phyloP scores from a whole-genome alignment of 1,140 invertebrate genomes.

The Drosophila sproati region DNA sequence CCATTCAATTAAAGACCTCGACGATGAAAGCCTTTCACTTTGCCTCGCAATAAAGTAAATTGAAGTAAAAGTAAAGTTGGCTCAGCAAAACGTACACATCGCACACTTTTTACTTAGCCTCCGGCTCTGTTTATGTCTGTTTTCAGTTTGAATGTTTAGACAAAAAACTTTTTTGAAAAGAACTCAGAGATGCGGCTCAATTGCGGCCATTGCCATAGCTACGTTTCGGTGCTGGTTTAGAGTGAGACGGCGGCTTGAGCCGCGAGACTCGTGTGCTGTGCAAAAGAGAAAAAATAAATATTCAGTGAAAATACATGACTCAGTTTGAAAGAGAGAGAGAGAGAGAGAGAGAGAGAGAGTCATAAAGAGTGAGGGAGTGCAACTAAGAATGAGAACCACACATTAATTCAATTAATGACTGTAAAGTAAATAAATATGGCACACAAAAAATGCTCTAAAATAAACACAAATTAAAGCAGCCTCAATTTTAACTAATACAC shows the following conservation, averaged over 20 bases:
- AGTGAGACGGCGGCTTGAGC: not conserved
- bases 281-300: not conserved
- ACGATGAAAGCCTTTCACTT: conserved; percentile 53
- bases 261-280: too few relatives aligned
- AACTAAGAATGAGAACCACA: conserved; percentile 8
- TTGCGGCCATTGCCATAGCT: conserved; percentile 32
- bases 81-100: conserved; percentile 33
- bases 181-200: conserved; percentile 33
- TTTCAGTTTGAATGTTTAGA: conserved; percentile 54
- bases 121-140: conserved; percentile 36
- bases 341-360: not conserved
- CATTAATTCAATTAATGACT: conserved; percentile 74
- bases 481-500: conserved; percentile 4
- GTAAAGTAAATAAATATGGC: conserved; percentile 49
- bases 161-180: conserved; percentile 53
- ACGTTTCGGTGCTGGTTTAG: conserved; percentile 38
- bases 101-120: conserved; percentile 23
- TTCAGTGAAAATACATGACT: not conserved
- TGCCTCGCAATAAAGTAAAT: conserved; percentile 22
- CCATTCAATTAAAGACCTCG: conserved; percentile 43
- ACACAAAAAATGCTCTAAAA: conserved; percentile 45
- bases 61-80: conserved; percentile 46
- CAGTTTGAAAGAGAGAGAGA: not conserved
- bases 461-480: conserved; percentile 58
- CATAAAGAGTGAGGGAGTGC: not conserved